A percentile compares a stretch with the other conserved stretches of the same genome.
Evolutionary conservation across 2,888 invertebrate genomes (phyloP).

Genomic region (Drosophila colorata): DNA sequence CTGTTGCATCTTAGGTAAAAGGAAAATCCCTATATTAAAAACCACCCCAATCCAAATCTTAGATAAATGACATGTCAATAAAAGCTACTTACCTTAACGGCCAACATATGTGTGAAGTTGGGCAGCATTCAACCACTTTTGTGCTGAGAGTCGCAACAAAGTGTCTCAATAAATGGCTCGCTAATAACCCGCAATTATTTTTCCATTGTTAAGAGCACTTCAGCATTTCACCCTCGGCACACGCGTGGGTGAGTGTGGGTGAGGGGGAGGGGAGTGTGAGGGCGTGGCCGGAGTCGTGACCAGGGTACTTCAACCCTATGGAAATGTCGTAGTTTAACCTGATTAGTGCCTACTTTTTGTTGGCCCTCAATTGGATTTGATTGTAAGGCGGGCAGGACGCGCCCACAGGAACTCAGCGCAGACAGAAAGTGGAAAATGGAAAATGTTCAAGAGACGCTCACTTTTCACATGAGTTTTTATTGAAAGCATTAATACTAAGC

Average conservation of each 20-base stretch:
- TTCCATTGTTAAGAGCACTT: slow-evolving; percentile 60
- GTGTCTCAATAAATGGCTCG: slow-evolving; percentile 66
- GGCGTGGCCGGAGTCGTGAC: slow-evolving; percentile 22
- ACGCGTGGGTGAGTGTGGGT: slow-evolving; percentile 1
- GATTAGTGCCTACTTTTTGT: slow-evolving; percentile 64
- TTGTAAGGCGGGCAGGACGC: slow-evolving; percentile 42
- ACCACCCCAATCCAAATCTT: neutral
- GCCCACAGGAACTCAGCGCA: slow-evolving; percentile 10
- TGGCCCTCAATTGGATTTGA: slow-evolving; percentile 67
- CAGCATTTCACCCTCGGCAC: slow-evolving; percentile 31
- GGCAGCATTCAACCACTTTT: slow-evolving; percentile 34
- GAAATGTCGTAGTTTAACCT: slow-evolving; percentile 61
- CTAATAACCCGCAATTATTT: slow-evolving; percentile 74
- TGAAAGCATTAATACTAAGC: slow-evolving; percentile 61
- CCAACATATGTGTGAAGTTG: slow-evolving; percentile 30
- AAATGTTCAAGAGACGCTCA: neutral
- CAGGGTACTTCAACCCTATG: slow-evolving; percentile 58
- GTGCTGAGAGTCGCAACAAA: slow-evolving; percentile 33
- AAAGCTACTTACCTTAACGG: slow-evolving; percentile 22
- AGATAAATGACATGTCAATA: neutral
- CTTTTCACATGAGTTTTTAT: slow-evolving; percentile 58
- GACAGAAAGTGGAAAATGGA: neutral
- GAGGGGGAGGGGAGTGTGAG: neutral
- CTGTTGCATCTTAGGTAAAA: neutral
- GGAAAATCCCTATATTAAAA: neutral